Evolutionary conservation across 2,113 vertebrate genomes (phyloP).

Genomic region (Ranitomeya imitator): DNA sequence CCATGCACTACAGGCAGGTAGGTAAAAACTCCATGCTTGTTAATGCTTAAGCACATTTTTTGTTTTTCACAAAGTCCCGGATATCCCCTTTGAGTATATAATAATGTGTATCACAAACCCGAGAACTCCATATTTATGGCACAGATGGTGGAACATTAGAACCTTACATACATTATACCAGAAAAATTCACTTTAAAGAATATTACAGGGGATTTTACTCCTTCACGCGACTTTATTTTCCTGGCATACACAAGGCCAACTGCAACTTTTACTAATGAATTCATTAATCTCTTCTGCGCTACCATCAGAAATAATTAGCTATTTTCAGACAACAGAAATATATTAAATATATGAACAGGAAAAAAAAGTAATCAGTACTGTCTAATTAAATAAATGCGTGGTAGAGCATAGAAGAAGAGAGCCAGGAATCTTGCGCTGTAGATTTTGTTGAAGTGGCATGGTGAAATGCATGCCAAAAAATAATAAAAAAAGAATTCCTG

Average conservation of each 20-base stretch:
- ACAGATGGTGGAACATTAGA: not conserved
- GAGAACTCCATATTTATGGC: not conserved
- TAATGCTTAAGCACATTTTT: too few species aligned
- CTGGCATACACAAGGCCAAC: not conserved
- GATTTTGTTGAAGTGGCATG: not conserved
- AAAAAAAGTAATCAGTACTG: not conserved
- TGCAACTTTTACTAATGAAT: slow-evolving; percentile 13
- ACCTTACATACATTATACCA: not conserved
- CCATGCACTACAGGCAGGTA: too few species aligned
- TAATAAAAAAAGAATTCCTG: too few species aligned
- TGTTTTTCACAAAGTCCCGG: too few species aligned
- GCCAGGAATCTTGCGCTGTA: not conserved
- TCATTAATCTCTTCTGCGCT: not conserved
- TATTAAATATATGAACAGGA: not conserved
- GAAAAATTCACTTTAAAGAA: not conserved
- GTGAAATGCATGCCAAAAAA: not conserved
- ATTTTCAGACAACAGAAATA: not conserved
- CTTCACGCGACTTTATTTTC: not conserved
- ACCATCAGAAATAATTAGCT: not conserved
- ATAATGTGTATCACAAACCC: too few species aligned
- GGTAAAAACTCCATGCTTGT: too few species aligned
- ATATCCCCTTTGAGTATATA: too few species aligned
- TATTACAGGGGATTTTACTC: not conserved
- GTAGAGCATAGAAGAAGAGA: not conserved
- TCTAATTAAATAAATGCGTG: not conserved